Base-by-base conservation (phyloP, 1,140 invertebrate species). In the Dendroctonus valens region DNA sequence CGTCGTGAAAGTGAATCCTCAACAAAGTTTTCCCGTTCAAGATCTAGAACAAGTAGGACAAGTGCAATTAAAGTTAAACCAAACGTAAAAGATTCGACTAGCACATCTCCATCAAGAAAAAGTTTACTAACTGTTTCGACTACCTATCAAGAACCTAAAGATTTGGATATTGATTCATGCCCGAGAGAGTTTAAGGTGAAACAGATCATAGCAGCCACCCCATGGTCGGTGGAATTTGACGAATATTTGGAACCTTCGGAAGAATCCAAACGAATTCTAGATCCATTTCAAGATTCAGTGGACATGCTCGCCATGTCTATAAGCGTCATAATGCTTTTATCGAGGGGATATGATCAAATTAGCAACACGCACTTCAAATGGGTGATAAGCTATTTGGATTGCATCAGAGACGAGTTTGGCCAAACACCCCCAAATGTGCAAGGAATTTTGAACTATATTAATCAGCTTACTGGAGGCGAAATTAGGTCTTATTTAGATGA, bases 371-470 rank as follows among this genome's bases (percentile, higher is more conserved):
- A 70, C 41, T 64, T 63, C 9, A 54, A 60, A 37, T 72, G 70
- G 70, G 49, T 71, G 7, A 40, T 67, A 40, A 69, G 55, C 44
- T 73, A 73, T 57, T 50, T 73, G 38, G 57, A 70, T 41, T 72
- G 69, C 37, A 67, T 73, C 9, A 70, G 59, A 59, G 72, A 73
- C 15, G 69, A 72, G 6, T 67, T 65, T 37, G 72, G 69, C 6
- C 38, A 63, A 12, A 57, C 40, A 41, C 72, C 72, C 3, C 70
- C 70, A 7, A 73, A 73, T 52, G 55, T 72, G n/a, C 65, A 59
- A 15, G 70, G 70, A 41, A 64, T 73, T 37, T 49, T 73, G 26
- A 70, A 72, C 52, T 62, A 73, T 58, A 72, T 73, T n/a, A 71
- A 63, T 41, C 11, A 62, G 15, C n/a, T 63, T 0, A 68, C 66